Base-by-base conservation (phyloP, 2,888 invertebrate species). In the Creontiades dilutus region DNA sequence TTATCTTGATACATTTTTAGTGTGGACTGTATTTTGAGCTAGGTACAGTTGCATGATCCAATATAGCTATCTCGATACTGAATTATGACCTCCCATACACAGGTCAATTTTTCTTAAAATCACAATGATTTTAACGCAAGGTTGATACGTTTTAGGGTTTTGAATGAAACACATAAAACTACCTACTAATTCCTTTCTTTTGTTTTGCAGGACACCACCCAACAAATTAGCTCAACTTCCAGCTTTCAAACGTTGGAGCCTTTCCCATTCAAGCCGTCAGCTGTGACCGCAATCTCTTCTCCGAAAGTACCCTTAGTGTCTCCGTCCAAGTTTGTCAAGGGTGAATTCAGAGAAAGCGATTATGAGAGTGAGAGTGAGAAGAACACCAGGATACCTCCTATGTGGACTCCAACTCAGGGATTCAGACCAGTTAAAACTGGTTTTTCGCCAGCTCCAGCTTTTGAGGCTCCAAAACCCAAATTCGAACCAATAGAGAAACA, bases 281-380 rank as follows among this genome's bases (percentile, higher is more conserved):
- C 93, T 23, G 57, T 55, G 4, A 93, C 92, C 90, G 93, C 93
- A 52, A 78, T 89, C n/a, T 93, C 93, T 90, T 92, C 93, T 91
- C 93, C 92, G 61, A 94, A 93, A 91, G 93, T 93, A 2, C 94
- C 94, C 61, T 94, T 90, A 47, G 94, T 95, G 37, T 95, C 95
- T 93, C 96, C 96, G 89, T 95, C 95, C 37, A 96, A 95, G 93
- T 96, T 96, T 93, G 93, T 95, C 27, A 95, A 95, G 93, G 94
- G 95, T 91, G 95, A 95, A 93, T 95, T 95, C 93, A 94, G 94
- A 86, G 95, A 95, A 93, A 96, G 95, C 92, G 96, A 96, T 92
- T 96, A 96, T 92, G 96, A 96, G 93, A 96, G 96, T 92, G 96
- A 96, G 92, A 95, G 95, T 91, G 96, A 96, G 90, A 76, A 55